Conservation (phyloP, 2,113 vertebrate species). For the Corvus hawaiiensis region DNA sequence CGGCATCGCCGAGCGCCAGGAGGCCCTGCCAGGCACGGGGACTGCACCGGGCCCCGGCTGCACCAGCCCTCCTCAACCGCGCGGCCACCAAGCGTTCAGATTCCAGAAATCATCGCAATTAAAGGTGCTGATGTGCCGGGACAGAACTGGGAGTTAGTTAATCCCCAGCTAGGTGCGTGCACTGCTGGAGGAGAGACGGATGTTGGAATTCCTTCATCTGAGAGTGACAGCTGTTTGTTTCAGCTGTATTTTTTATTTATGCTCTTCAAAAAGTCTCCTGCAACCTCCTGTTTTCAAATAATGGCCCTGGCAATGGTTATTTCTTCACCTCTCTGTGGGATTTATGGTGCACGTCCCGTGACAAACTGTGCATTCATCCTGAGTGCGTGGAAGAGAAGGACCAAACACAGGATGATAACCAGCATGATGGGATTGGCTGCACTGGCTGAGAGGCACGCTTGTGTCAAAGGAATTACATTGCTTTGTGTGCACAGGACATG, state of each 20-base stretch:
- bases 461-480: background rate
- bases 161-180: background rate
- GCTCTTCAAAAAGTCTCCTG: background rate
- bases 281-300: background rate
- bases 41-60: background rate
- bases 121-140: background rate
- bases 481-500: background rate
- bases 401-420: background rate
- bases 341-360: background rate
- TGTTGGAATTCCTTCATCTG: background rate
- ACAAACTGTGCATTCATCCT: background rate
- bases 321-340: background rate
- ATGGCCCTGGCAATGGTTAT: background rate
- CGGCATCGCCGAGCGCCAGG: background rate
- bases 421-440: background rate
- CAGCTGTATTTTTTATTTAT: background rate
- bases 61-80: background rate
- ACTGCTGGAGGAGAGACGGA: background rate
- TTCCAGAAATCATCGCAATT: slow-evolving; percentile 46
- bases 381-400: background rate
- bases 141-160: background rate
- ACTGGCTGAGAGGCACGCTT: background rate
- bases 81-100: background rate
- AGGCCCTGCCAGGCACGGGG: background rate
- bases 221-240: background rate